Evolutionary conservation across 2,797 vertebrate genomes (phyloP), one percentile per base, ranked within the genome.

Genomic region (Botia kubotai): DNA sequence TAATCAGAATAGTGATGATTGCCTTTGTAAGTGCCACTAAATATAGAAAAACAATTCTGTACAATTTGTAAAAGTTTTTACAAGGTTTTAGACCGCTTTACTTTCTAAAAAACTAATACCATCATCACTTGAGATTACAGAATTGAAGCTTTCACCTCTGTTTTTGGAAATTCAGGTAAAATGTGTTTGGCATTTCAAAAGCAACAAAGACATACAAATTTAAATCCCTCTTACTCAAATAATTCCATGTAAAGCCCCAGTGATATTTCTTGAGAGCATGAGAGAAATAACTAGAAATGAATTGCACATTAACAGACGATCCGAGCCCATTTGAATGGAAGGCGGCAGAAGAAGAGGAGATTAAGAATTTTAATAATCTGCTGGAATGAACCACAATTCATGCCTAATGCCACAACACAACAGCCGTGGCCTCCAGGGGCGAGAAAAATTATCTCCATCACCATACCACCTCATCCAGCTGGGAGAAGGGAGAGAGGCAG

Each of bases 331-430:
- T 82, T 87, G 87, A 87, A 89, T 89, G 73, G 88, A 81, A 80
- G 75, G 75, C 85, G 87, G 87, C 75, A 65, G 16, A 85, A 78
- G n/a, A 66, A 83, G 77, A 58, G 72, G 84, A 89, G 91, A 93
- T 92, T 90, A 92, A 91, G 92, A 91, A 93, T 92, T 92, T 87
- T 92, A 93, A 93, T 93, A 91, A 92, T 91, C 90, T 91, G 85
- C 88, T 87, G 87, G 88, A 86, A 86, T 86, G 83, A 85, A 90
- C 84, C 82, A 65, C 89, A 89, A 92, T 89, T 92, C 91, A 89
- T 89, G 89, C 85, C 90, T 94, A 93, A 94, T 92, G 91, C 88
- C 90, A 91, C 89, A 90, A 91, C 89, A 87, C 84, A 89, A 91
- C 90, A 90, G 89, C 91, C 86, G 87, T 84, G 80, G 89, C 89